Evolutionary conservation across 2,113 vertebrate species (phyloP).

Genomic region (Bolborhynchus lineola): DNA sequence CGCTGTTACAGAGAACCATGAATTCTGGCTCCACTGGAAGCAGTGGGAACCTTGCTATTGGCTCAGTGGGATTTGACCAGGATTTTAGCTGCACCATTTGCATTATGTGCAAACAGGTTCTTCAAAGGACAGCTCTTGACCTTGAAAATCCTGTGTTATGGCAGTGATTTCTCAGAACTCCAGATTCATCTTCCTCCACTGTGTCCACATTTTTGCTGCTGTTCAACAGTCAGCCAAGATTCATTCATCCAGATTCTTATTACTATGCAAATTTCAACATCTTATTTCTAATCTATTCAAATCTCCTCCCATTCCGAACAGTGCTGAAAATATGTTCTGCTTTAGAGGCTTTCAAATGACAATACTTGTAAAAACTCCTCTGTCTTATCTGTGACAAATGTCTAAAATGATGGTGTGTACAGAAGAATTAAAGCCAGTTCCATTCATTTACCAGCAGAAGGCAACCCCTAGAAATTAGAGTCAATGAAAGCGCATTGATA

Average conservation of each 20-base stretch:
- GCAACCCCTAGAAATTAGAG: not conserved
- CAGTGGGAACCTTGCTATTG: not conserved
- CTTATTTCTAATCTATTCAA: slow-evolving; percentile 52
- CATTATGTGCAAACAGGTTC: not conserved
- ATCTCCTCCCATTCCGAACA: slow-evolving; percentile 33
- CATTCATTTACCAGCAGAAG: not conserved
- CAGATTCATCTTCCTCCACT: not conserved
- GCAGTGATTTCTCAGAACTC: not conserved
- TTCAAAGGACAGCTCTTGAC: not conserved
- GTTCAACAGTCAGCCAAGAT: not conserved
- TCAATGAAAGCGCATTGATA: not conserved
- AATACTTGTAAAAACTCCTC: not conserved
- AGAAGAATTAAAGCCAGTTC: not conserved
- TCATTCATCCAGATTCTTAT: slow-evolving; percentile 47
- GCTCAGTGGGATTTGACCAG: not conserved
- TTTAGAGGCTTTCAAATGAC: slow-evolving; percentile 5
- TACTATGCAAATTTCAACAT: slow-evolving; percentile 68
- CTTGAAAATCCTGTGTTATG: not conserved
- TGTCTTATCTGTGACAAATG: slow-evolving; percentile 10
- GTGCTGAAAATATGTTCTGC: slow-evolving; percentile 34
- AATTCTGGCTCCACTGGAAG: not conserved
- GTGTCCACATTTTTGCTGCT: not conserved
- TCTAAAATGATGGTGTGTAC: not conserved
- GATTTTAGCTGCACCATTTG: not conserved
- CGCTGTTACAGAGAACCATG: not conserved